These are phyloP conservation scores for Cyanoliseus patagonus DNA, from an alignment of 2,113 vertebrate genomes.

Conservation along the genomic window DNA sequence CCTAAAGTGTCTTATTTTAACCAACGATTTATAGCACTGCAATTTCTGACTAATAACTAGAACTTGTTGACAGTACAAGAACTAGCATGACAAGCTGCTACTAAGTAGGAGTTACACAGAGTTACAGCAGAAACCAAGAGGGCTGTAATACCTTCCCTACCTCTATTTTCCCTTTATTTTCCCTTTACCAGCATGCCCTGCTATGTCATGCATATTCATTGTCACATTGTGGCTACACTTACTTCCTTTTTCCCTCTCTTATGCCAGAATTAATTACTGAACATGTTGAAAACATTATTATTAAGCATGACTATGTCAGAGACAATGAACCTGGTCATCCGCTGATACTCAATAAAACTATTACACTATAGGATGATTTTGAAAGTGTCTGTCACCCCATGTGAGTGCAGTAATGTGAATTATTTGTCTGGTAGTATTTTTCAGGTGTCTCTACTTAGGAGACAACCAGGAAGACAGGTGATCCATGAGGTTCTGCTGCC, in stretches of 20 bases:
- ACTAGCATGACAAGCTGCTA: background rate
- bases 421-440: background rate
- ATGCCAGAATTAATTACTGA: background rate
- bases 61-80: background rate
- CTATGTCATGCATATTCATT: rapidly evolving
- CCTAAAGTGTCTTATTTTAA: background rate
- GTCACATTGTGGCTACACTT: background rate
- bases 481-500: background rate
- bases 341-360: background rate
- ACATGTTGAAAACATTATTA: background rate
- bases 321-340: background rate
- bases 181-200: rapidly evolving
- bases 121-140: rapidly evolving
- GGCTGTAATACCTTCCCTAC: too few relatives aligned
- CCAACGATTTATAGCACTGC: rapidly evolving
- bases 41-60: background rate
- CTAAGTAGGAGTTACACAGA: background rate
- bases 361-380: background rate
- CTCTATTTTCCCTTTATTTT: background rate
- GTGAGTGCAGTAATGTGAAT: background rate
- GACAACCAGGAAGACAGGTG: background rate
- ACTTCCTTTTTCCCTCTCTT: background rate
- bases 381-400: rapidly evolving
- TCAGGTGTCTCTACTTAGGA: background rate
- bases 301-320: background rate